Conservation (phyloP, 2,113 vertebrate species). For the Oenanthe oenanthe region DNA sequence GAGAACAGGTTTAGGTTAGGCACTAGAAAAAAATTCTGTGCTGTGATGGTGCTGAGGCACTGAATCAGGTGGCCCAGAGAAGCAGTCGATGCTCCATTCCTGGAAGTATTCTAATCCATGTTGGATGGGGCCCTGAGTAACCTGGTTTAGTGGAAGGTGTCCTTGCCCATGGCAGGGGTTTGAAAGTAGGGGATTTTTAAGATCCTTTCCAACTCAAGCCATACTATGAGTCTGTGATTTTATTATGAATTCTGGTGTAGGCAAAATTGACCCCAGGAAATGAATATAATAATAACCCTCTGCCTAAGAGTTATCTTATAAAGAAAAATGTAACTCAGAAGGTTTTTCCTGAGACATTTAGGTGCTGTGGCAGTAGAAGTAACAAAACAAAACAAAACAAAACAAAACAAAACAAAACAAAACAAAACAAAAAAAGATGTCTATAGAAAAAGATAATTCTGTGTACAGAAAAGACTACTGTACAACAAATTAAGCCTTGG, state of each 20-base stretch:
- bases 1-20: neutral
- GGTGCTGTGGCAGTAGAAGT: neutral
- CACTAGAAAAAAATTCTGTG: neutral
- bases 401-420: too few relatives aligned
- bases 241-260: neutral
- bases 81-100: neutral
- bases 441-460: neutral
- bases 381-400: too few relatives aligned
- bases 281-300: neutral
- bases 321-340: neutral
- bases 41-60: neutral
- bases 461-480: neutral
- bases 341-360: neutral
- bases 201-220: neutral
- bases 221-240: neutral
- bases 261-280: neutral
- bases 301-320: neutral
- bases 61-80: neutral
- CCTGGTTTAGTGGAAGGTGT: neutral
- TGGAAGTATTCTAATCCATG: neutral
- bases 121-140: neutral
- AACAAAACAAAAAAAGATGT: neutral
- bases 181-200: neutral
- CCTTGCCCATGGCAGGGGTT: neutral
- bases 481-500: neutral